These are phyloP conservation scores for Aramus guarauna DNA, from an alignment of 2,113 vertebrate genomes.

Conservation along the genomic window DNA sequence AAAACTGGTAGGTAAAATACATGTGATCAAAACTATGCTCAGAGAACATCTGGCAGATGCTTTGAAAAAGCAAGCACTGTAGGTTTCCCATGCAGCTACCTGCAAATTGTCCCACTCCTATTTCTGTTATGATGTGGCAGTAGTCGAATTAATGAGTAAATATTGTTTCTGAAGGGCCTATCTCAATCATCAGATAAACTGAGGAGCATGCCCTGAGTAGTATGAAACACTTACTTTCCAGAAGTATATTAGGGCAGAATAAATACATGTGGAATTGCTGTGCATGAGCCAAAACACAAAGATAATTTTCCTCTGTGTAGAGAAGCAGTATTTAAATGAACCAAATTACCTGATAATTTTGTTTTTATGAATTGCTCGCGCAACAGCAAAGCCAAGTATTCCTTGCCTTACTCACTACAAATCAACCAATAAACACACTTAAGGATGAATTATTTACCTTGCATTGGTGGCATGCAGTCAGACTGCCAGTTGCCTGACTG, in stretches of 20 bases:
- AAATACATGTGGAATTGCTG: slow-evolving; percentile 28
- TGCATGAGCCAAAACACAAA: slow-evolving; percentile 9
- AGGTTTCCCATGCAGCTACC: neutral
- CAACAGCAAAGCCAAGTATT: slow-evolving; percentile 35
- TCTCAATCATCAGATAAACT: neutral
- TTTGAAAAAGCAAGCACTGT: neutral
- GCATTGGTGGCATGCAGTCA: neutral
- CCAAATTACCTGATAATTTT: slow-evolving; percentile 46
- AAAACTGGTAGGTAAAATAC: neutral
- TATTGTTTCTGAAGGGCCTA: neutral
- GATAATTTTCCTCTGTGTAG: slow-evolving; percentile 16
- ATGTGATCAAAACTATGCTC: neutral
- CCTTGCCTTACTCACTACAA: slow-evolving; percentile 22
- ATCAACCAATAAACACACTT: slow-evolving; percentile 32
- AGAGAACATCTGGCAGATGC: neutral
- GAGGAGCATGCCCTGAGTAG: neutral
- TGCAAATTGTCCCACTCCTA: neutral
- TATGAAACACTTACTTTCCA: neutral
- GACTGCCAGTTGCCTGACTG: neutral
- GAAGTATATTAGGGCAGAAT: neutral
- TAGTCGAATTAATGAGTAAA: neutral
- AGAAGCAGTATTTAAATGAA: slow-evolving; percentile 42
- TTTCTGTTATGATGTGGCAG: neutral
- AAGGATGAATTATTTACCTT: slow-evolving; percentile 53
- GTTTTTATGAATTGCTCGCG: slow-evolving; percentile 34